Base-by-base conservation (phyloP, 2,113 vertebrate species). In the Mirza zaza region DNA sequence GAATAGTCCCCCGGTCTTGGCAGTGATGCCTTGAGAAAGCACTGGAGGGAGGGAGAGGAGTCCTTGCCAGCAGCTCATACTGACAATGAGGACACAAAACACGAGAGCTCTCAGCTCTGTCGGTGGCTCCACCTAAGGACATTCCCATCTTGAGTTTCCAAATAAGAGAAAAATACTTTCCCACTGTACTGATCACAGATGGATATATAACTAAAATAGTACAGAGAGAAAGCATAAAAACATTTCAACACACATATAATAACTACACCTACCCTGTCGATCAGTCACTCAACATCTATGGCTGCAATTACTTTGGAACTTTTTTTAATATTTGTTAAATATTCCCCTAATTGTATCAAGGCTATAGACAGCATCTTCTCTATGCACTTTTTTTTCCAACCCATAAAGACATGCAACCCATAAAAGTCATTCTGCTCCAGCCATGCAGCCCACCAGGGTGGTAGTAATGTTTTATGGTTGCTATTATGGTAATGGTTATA, bases 291-390 rank as follows among this genome's bases (percentile, higher is more conserved):
- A 50, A 61, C 80, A 87, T 52, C 75, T 73, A 83, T 13, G 63
- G n/a, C 84, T 65, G 18, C n/a, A 83, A 90, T 96, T 90, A 84
- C 48, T 75, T 11, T 79, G 50, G 39, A 42, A 73, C 5, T 12
- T 87, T 92, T 94, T 94, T 73, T 42, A 87, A 67, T 82, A 85
- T 75, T 32, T 94, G 68, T 70, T 94, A 67, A 94, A 73, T 79
- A 87, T 25, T 76, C 48, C 50, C 50, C 57, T 71, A 73, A n/a
- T 80, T 21, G 45, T 76, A 92, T 27, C 18, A 59, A 94, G 21
- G 45, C 73, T 70, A 6, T 1, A 14, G 52, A 77, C 13, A 32
- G 67, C 57, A 63, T 70, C 39, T 32, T 20, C 25, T 52, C 25
- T 52, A n/a, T 18, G 52, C 3, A 36, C 50, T 82, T 42, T 82